These are phyloP conservation scores for Argyra leucocephala DNA, from an alignment of 2,888 invertebrate species.

Conservation along the genomic window DNA sequence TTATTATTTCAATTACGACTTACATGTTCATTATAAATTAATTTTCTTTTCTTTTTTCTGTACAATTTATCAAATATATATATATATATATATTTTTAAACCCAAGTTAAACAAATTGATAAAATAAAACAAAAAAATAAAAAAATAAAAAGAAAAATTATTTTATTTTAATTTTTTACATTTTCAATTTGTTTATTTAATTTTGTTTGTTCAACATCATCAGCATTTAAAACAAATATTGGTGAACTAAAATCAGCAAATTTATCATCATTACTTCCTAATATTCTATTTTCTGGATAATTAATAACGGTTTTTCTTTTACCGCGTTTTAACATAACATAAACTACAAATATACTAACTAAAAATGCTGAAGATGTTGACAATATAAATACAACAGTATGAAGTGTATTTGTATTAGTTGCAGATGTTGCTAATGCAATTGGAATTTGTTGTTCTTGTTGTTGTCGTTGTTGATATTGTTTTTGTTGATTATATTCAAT, in stretches of 20 bases:
- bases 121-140: too few relatives aligned
- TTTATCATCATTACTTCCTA: constrained; percentile 29
- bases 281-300: constrained; percentile 23
- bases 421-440: constrained; percentile 32
- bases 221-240: constrained; percentile 41
- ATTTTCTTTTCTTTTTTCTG: constrained; percentile 4
- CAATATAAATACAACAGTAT: constrained; percentile 65
- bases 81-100: too few relatives aligned
- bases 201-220: constrained; percentile 22
- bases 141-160: too few relatives aligned
- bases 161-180: not conserved
- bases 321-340: constrained; percentile 64
- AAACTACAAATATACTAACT: constrained; percentile 64
- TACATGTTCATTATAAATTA: too few relatives aligned
- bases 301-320: constrained; percentile 35
- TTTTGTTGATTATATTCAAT: not conserved
- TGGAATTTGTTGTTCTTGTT: constrained; percentile 23
- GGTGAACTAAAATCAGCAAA: constrained; percentile 39
- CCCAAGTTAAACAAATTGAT: too few relatives aligned
- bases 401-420: constrained; percentile 49
- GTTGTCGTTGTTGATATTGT: not conserved
- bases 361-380: constrained; percentile 71
- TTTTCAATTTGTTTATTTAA: not conserved
- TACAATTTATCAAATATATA: not conserved
- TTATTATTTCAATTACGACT: too few relatives aligned